These are phyloP conservation scores for Lucilia sericata DNA, from an alignment of 1,140 invertebrate genomes.

Conservation along the genomic window DNA sequence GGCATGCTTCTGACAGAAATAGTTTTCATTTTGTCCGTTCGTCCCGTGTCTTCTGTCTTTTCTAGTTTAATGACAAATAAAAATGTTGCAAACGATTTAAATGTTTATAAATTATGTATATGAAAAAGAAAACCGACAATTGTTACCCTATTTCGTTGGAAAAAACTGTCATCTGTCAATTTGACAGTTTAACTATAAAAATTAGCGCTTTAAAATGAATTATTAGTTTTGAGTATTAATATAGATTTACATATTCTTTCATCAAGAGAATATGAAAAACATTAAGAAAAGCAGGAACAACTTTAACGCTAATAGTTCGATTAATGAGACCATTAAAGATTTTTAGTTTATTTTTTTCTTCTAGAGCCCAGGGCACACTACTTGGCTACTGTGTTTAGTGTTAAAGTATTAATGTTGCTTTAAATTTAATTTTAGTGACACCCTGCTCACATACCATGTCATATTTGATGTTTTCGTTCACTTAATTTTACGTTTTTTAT, in stretches of 20 bases:
- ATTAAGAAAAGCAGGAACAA: background rate
- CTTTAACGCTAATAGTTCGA: slow-evolving; percentile 34
- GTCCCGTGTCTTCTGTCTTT: background rate
- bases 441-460: background rate
- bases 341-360: background rate
- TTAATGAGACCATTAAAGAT: slow-evolving; percentile 21
- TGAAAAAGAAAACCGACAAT: slow-evolving; percentile 32
- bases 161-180: slow-evolving; percentile 63
- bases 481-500: background rate
- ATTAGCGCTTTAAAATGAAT: slow-evolving; percentile 1
- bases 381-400: slow-evolving; percentile 13
- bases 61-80: slow-evolving; percentile 4
- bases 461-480: background rate
- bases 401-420: background rate
- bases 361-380: background rate
- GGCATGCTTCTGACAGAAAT: background rate
- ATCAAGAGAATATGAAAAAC: background rate
- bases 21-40: background rate
- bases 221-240: background rate
- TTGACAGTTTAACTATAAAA: slow-evolving; percentile 63
- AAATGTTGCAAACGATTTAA: slow-evolving; percentile 9
- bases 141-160: slow-evolving; percentile 41
- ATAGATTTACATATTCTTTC: background rate
- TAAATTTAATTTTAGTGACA: background rate
- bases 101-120: slow-evolving; percentile 7